Evolutionary conservation across 2,888 invertebrate species (phyloP).

Genomic region (Parasteatoda lunata): DNA sequence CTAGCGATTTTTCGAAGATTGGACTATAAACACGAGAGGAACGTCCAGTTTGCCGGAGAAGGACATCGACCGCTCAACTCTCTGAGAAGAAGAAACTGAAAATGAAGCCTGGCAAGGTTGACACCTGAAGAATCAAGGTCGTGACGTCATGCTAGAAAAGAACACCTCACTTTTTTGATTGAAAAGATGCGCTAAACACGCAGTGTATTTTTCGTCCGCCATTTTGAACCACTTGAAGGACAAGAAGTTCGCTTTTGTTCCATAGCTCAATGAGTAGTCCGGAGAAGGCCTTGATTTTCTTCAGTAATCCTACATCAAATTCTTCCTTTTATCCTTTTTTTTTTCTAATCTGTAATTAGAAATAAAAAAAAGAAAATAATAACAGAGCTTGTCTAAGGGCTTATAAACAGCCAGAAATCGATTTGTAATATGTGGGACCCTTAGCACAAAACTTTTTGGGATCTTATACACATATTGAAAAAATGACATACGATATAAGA

Average conservation of each 20-base stretch:
- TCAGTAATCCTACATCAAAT: no score
- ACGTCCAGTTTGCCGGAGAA: not conserved
- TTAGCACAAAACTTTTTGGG: no score
- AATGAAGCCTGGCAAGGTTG: constrained; percentile 2
- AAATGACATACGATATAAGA: no score
- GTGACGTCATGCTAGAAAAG: not conserved
- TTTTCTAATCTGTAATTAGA: no score
- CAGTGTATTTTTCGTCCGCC: not conserved
- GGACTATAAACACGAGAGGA: not conserved
- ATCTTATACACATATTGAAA: no score
- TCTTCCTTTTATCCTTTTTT: no score
- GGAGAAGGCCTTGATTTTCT: no score
- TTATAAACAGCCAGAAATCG: no score
- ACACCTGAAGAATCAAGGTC: not conserved
- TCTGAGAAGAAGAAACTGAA: not conserved
- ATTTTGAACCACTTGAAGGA: not conserved
- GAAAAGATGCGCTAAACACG: not conserved
- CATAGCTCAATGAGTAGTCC: no score
- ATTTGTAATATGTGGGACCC: no score
- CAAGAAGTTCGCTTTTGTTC: not conserved
- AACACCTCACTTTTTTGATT: not conserved
- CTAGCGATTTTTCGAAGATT: not conserved
- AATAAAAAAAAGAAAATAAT: no score
- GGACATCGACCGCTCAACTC: not conserved
- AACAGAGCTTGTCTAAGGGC: no score